Evolutionary conservation across 2,113 vertebrate species (phyloP).

Genomic region (Centrocercus urophasianus): DNA sequence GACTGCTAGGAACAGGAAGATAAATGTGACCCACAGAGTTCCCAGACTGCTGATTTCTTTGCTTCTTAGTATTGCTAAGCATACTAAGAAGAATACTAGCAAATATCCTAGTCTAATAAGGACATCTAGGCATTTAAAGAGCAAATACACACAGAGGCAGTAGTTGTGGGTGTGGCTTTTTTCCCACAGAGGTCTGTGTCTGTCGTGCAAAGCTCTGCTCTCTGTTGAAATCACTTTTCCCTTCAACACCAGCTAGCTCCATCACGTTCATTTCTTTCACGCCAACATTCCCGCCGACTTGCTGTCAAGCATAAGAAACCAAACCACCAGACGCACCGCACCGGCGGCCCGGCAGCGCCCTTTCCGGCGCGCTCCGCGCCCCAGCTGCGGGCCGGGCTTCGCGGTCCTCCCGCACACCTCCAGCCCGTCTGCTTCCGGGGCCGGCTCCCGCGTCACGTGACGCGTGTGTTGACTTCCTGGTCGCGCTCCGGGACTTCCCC

Average conservation of each 20-base stretch:
- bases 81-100: too few species aligned
- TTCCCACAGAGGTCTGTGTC: not conserved
- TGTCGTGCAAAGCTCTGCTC: not conserved
- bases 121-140: not conserved
- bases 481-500: not conserved
- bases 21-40: not conserved
- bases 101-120: not conserved
- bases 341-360: too few species aligned
- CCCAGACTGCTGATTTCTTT: not conserved
- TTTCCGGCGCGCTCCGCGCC: too few species aligned
- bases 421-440: not conserved
- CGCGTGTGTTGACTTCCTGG: not conserved
- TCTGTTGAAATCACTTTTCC: not conserved
- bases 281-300: not conserved
- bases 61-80: not conserved
- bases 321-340: too few species aligned
- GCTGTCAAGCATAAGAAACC: not conserved
- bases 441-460: not conserved
- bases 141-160: not conserved
- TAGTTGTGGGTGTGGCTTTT: rapidly evolving
- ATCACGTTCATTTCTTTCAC: not conserved
- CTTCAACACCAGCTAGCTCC: not conserved
- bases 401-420: not conserved
- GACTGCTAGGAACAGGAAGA: not conserved
- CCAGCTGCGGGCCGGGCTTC: not conserved